phyloP scores from a whole-genome alignment of 2,888 invertebrate species.

The Hyposoter dolosus region DNA sequence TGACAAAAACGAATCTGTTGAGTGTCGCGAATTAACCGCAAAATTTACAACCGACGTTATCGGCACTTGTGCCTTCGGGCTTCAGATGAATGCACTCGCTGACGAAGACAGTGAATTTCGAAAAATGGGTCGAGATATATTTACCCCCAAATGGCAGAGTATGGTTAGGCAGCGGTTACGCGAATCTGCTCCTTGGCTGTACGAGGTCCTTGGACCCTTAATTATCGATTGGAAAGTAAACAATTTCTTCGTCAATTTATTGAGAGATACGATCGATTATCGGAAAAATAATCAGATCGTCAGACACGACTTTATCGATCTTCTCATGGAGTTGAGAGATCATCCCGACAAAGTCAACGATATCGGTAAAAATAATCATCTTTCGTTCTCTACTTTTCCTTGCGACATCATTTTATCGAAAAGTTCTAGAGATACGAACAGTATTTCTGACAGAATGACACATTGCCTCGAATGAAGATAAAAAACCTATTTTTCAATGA shows the following conservation, averaged over 20 bases:
- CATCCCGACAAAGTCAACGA: conserved; percentile 74
- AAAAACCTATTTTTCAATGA: background rate
- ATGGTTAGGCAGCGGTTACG: conserved; percentile 71
- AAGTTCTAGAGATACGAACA: background rate
- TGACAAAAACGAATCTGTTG: conserved; percentile 71
- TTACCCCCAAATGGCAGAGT: conserved; percentile 69
- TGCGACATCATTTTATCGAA: background rate
- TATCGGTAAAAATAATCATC: conserved; percentile 81
- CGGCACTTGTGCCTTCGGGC: conserved; percentile 84
- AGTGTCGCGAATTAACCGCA: conserved; percentile 80
- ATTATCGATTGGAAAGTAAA: conserved; percentile 72
- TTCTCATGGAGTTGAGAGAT: conserved; percentile 86
- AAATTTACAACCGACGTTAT: conserved; percentile 85
- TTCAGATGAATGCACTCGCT: conserved; percentile 82
- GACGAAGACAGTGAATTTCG: conserved; percentile 83
- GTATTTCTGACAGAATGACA: background rate
- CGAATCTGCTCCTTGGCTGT: conserved; percentile 68
- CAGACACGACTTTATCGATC: conserved; percentile 87
- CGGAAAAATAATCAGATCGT: conserved; percentile 85
- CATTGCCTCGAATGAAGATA: too few relatives aligned
- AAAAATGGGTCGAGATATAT: conserved; percentile 80
- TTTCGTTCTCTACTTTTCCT: conserved; percentile 69
- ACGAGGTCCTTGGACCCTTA: conserved; percentile 61
- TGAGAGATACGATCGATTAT: conserved; percentile 85
- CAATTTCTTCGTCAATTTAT: conserved; percentile 85